Evolutionary conservation across 2,797 vertebrate species (phyloP).

Genomic region (Argya squamiceps): DNA sequence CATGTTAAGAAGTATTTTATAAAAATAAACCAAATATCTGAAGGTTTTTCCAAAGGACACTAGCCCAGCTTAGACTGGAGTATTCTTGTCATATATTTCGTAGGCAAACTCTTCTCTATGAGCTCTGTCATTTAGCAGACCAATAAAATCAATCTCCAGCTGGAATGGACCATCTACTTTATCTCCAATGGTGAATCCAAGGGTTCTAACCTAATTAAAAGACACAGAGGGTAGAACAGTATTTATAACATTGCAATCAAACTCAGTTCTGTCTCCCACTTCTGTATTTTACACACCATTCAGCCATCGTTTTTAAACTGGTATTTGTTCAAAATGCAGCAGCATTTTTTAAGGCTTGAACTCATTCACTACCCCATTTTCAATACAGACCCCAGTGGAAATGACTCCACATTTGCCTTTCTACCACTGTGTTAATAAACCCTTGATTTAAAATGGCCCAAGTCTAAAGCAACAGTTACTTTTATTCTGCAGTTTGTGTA

Average conservation of each 20-base stretch:
- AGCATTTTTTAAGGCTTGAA: background rate
- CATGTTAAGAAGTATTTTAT: background rate
- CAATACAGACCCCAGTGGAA: background rate
- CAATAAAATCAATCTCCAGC: slow-evolving; percentile 93
- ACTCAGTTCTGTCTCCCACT: rapidly evolving
- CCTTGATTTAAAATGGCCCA: background rate
- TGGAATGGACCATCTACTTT: slow-evolving; percentile 91
- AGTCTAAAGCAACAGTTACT: background rate
- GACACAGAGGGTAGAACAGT: background rate
- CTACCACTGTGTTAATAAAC: background rate
- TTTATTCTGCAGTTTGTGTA: background rate
- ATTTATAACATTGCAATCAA: background rate
- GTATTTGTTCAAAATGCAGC: background rate
- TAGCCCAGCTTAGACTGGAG: slow-evolving; percentile 46
- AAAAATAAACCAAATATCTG: background rate
- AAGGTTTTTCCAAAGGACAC: background rate
- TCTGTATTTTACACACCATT: background rate
- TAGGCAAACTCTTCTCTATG: slow-evolving; percentile 93
- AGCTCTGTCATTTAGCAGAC: slow-evolving; percentile 83
- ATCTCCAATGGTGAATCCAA: slow-evolving; percentile 92
- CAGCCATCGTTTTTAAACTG: background rate
- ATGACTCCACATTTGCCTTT: background rate
- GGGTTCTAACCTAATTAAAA: slow-evolving; percentile 82
- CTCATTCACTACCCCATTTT: background rate
- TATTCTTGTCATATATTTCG: slow-evolving; percentile 85